A percentile compares a stretch with the other conserved stretches of the same genome.
phyloP scores from a whole-genome alignment of 2,888 invertebrate genomes.

The Xestia c-nigrum region DNA sequence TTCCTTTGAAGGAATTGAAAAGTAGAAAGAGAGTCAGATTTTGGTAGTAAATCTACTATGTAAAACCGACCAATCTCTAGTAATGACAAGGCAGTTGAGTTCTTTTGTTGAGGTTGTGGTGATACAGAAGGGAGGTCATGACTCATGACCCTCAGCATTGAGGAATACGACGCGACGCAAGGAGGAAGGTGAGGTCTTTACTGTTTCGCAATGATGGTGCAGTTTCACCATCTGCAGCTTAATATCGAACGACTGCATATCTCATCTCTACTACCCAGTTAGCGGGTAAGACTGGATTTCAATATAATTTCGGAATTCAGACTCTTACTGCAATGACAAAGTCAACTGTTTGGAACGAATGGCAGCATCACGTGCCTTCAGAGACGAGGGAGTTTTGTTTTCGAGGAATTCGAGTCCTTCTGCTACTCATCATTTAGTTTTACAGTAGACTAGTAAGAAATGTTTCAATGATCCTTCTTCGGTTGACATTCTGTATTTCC shows the following conservation, averaged over 20 bases:
- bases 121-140: no score
- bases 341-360: not conserved
- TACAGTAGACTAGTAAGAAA: not conserved
- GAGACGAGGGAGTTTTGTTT: no score
- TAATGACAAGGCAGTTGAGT: not conserved
- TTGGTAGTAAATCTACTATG: not conserved
- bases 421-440: not conserved
- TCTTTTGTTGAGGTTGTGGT: not conserved
- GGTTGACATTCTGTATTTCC: slow-evolving; percentile 39
- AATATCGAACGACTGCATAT: not conserved
- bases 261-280: not conserved
- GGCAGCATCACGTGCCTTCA: not conserved
- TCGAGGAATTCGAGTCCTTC: not conserved
- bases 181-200: not conserved
- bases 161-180: no score
- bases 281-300: not conserved
- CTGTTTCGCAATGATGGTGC: not conserved
- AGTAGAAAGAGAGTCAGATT: not conserved
- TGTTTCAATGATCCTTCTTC: not conserved
- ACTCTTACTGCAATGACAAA: not conserved
- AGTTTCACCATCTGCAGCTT: not conserved
- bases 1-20: no score
- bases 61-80: not conserved
- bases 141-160: no score
- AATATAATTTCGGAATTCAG: not conserved